Evolutionary conservation across 2,888 invertebrate genomes (phyloP).

Genomic region (Alloplasta piceator): DNA sequence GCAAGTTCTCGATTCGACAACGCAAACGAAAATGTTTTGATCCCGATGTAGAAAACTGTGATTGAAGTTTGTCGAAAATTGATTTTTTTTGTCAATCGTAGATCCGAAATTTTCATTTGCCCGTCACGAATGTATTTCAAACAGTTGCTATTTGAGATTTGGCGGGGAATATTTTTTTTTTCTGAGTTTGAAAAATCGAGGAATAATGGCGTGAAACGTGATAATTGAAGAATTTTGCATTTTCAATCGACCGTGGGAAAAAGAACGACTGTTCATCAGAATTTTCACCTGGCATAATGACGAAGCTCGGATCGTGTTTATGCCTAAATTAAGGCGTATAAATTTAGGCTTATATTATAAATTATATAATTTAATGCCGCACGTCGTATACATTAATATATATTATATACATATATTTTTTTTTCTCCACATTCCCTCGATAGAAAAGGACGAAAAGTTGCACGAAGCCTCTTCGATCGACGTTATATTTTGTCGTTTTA

Average conservation of each 20-base stretch:
- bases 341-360: conserved; percentile 73
- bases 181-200: no score
- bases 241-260: not conserved
- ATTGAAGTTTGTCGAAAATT: no score
- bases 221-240: conserved; percentile 1
- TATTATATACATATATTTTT: conserved; percentile 40
- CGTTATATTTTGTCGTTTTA: conserved; percentile 50
- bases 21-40: not conserved
- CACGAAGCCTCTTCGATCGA: conserved; percentile 14
- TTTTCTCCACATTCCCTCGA: conserved; percentile 75
- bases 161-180: no score
- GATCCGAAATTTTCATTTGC: not conserved
- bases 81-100: no score
- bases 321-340: conserved; percentile 76
- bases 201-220: no score
- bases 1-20: not conserved
- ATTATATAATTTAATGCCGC: conserved; percentile 71
- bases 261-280: not conserved
- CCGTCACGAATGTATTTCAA: not conserved
- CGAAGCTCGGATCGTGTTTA: conserved; percentile 70
- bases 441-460: conserved; percentile 40
- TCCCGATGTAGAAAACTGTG: no score
- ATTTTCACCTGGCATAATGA: conserved; percentile 52
- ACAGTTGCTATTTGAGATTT: not conserved
- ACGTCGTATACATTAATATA: no score